Conservation (phyloP, 2,888 invertebrate species). For the Epistrophe eligans region DNA sequence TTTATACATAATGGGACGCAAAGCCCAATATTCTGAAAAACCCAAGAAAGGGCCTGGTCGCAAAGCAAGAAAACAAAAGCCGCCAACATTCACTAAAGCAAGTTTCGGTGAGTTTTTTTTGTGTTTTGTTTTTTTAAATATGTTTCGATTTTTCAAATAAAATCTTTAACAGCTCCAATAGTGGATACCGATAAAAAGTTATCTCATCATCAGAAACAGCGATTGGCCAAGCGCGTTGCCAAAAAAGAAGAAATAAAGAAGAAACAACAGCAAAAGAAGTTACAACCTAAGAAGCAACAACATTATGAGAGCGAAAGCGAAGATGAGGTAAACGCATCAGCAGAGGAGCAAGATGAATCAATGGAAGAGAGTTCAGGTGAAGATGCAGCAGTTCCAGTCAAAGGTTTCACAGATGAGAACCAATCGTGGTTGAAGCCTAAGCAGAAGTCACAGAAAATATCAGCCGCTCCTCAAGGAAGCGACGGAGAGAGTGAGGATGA, state of each 20-base stretch:
- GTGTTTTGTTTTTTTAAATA: background rate
- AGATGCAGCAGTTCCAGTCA: constrained; percentile 76
- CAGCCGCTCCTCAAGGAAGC: constrained; percentile 77
- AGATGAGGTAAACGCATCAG: constrained; percentile 77
- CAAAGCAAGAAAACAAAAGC: constrained; percentile 94
- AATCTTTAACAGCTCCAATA: constrained; percentile 81
- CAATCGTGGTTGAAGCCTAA: constrained; percentile 89
- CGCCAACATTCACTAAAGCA: constrained; percentile 86
- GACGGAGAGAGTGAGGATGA: constrained; percentile 81
- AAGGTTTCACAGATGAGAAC: constrained; percentile 90
- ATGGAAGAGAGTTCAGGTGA: constrained; percentile 78
- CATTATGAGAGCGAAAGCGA: constrained; percentile 81
- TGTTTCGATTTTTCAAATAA: constrained; percentile 8
- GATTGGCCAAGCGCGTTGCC: constrained; percentile 86
- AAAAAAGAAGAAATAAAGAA: constrained; percentile 84
- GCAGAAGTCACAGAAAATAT: constrained; percentile 50
- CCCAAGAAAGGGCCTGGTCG: constrained; percentile 93
- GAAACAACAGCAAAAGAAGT: constrained; percentile 78
- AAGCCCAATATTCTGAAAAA: constrained; percentile 91
- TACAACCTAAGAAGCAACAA: constrained; percentile 77
- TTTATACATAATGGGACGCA: constrained; percentile 88
- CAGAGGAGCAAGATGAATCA: constrained; percentile 78
- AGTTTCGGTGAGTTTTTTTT: constrained; percentile 80
- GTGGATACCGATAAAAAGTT: constrained; percentile 85
- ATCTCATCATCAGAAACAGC: constrained; percentile 89